Percentiles rank a stretch among this genome's conserved stretches.
Conservation (phyloP, 2,888 invertebrate genomes). For the Patella pellucida region DNA sequence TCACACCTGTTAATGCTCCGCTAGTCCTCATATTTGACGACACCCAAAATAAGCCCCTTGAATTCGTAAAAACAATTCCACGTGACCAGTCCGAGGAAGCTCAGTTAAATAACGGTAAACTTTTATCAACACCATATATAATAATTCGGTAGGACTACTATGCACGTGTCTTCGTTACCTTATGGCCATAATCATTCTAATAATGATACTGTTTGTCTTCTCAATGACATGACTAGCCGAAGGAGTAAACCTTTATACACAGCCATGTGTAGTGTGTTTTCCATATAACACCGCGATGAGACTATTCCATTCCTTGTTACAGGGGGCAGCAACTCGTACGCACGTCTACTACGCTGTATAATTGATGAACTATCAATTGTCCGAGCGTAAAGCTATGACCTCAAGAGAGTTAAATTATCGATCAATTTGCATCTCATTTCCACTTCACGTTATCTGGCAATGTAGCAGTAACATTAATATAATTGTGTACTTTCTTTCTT, state of each 20-base stretch:
- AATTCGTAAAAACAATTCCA: too few relatives aligned
- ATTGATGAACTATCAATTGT: constrained; percentile 10
- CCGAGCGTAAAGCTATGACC: constrained; percentile 9
- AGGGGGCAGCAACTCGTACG: neutral
- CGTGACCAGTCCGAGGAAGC: too few relatives aligned
- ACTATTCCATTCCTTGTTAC: neutral
- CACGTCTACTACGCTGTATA: neutral
- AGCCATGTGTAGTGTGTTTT: too few relatives aligned
- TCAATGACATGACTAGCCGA: too few relatives aligned
- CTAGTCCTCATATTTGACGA: neutral
- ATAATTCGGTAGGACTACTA: too few relatives aligned
- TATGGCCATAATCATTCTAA: too few relatives aligned
- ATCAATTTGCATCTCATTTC: constrained; percentile 7
- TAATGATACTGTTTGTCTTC: too few relatives aligned
- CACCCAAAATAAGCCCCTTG: too few relatives aligned
- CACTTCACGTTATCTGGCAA: neutral
- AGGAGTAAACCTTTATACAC: too few relatives aligned
- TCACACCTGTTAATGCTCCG: neutral
- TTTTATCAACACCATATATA: too few relatives aligned
- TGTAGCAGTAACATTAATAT: constrained; percentile 2
- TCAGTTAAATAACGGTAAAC: too few relatives aligned
- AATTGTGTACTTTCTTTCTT: neutral
- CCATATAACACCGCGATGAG: neutral
- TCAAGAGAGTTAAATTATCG: neutral
- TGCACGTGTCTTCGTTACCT: too few relatives aligned